Evolutionary conservation across 2,888 invertebrate species (phyloP).

Genomic region (Graphium colonna): DNA sequence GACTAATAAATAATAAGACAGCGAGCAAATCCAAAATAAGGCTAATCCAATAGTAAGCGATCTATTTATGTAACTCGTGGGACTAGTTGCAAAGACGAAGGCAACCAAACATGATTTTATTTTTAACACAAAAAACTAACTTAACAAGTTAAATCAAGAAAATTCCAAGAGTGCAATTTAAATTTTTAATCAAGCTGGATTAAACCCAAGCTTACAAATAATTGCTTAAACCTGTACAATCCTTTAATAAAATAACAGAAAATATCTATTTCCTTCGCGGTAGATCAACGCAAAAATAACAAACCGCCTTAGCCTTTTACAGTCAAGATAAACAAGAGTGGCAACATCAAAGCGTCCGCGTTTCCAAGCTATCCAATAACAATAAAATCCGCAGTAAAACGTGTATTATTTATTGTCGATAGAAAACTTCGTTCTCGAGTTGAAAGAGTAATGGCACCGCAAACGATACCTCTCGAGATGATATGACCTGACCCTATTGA

Average conservation of each 20-base stretch:
- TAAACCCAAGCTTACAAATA: too few species aligned
- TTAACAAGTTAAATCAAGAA: too few species aligned
- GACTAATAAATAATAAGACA: too few species aligned
- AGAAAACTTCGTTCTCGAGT: slow-evolving; percentile 39
- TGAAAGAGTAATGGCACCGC: slow-evolving; percentile 41
- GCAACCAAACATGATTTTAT: too few species aligned
- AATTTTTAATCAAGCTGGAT: too few species aligned
- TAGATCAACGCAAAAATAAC: slow-evolving; percentile 5
- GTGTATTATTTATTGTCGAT: slow-evolving; percentile 64
- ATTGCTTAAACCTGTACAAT: not conserved
- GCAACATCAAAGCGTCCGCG: slow-evolving; percentile 46
- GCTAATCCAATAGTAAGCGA: too few species aligned
- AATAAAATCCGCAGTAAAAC: slow-evolving; percentile 67
- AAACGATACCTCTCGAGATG: slow-evolving; percentile 38
- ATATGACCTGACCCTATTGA: slow-evolving; percentile 24
- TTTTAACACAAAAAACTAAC: too few species aligned
- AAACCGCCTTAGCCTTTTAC: slow-evolving; percentile 31
- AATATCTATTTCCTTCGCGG: not conserved
- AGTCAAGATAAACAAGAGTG: slow-evolving; percentile 29
- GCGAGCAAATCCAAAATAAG: too few species aligned
- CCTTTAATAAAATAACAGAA: not conserved
- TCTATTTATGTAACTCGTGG: too few species aligned
- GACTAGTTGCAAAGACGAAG: too few species aligned
- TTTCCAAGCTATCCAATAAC: slow-evolving; percentile 63
- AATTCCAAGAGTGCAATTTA: too few species aligned